Evolutionary conservation across 2,797 vertebrate species (phyloP).

Genomic region (Harpagifer antarcticus): DNA sequence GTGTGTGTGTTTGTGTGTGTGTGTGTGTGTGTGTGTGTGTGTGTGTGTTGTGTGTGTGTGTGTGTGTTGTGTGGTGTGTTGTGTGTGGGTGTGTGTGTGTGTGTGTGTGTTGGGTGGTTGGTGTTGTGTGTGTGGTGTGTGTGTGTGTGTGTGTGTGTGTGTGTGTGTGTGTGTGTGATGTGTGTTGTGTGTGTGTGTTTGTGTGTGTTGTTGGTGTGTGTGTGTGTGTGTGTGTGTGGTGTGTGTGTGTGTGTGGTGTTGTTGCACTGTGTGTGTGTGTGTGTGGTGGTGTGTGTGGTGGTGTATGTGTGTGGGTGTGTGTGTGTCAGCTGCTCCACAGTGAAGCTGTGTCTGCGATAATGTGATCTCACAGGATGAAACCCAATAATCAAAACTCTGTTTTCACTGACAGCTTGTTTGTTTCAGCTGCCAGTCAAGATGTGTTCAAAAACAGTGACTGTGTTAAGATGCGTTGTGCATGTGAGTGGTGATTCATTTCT

Average conservation of each 20-base stretch:
- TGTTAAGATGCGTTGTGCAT: not conserved
- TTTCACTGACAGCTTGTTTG: not conserved
- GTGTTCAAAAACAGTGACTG: not conserved
- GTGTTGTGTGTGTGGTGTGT: slow-evolving; percentile 7
- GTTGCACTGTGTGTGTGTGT: no score
- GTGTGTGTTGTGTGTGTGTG: no score
- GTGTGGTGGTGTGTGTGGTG: not conserved
- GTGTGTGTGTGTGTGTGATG: slow-evolving; percentile 11
- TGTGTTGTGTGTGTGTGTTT: slow-evolving; percentile 20
- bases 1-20: no score
- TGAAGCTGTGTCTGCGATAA: slow-evolving; percentile 50
- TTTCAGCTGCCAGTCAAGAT: not conserved
- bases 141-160: slow-evolving; percentile 21
- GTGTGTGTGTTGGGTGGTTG: slow-evolving; percentile 12
- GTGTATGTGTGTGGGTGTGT: slow-evolving; percentile 15
- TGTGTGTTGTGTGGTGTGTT: slow-evolving; percentile 21
- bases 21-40: no score
- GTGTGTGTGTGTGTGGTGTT: slow-evolving; percentile 26
- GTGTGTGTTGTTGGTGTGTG: slow-evolving; percentile 14
- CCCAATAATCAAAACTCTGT: not conserved
- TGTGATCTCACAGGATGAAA: slow-evolving; percentile 38
- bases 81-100: slow-evolving; percentile 26
- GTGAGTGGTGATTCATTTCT: no score
- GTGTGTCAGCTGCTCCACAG: slow-evolving; percentile 44
- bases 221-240: not conserved